Evolutionary conservation across 2,888 invertebrate genomes (phyloP).

Genomic region (Euplagia quadripunctaria): DNA sequence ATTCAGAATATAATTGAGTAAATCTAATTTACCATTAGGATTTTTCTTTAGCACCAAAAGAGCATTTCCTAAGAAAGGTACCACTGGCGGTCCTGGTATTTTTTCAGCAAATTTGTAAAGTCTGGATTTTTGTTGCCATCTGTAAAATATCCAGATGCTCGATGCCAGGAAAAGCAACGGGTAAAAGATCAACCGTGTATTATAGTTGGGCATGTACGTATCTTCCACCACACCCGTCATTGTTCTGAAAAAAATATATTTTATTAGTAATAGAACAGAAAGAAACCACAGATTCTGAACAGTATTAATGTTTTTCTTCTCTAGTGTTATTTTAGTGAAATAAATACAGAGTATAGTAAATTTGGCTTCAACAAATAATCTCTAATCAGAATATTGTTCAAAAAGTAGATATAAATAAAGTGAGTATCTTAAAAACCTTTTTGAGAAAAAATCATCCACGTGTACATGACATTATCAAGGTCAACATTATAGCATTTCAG

Average conservation of each 20-base stretch:
- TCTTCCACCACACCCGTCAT: slow-evolving; percentile 62
- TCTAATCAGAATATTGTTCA: no score
- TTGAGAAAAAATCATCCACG: no score
- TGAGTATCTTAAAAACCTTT: no score
- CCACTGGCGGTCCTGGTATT: slow-evolving; percentile 89
- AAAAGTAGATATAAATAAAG: no score
- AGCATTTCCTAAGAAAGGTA: slow-evolving; percentile 91
- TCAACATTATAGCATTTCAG: no score
- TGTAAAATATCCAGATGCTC: slow-evolving; percentile 70
- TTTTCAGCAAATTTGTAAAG: slow-evolving; percentile 89
- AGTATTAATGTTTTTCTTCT: neutral
- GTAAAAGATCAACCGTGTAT: slow-evolving; percentile 65
- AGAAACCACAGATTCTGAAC: neutral
- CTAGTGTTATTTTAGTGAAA: neutral
- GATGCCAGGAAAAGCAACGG: slow-evolving; percentile 68
- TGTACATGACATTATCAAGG: no score
- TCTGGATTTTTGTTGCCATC: slow-evolving; percentile 83
- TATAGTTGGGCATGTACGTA: slow-evolving; percentile 42
- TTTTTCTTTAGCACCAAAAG: slow-evolving; percentile 88
- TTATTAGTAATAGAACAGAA: neutral
- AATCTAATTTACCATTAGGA: slow-evolving; percentile 84
- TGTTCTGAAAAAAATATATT: slow-evolving; percentile 41
- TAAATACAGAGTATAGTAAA: neutral
- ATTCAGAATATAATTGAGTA: neutral
- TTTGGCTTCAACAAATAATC: neutral